These are phyloP conservation scores for Pocillopora grandis DNA, from an alignment of 92 coral and sea anemone genomes.

Conservation along the genomic window DNA sequence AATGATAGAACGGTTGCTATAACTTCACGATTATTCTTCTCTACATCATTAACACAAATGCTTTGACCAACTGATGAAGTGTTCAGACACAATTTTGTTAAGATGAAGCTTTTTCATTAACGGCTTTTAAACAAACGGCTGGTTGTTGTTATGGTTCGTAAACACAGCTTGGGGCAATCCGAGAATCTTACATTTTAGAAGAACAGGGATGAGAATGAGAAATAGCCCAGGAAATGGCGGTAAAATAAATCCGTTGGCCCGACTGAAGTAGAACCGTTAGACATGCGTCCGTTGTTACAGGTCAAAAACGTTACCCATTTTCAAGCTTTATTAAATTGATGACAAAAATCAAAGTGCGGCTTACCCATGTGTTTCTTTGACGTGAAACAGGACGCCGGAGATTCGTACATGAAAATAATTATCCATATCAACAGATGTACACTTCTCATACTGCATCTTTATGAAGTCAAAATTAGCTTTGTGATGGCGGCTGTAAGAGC, in stretches of 20 bases:
- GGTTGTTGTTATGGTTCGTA: not conserved
- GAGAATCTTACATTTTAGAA: not conserved
- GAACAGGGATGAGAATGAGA: not conserved
- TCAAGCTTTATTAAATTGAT: not conserved
- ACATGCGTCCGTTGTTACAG: not conserved
- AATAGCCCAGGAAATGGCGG: not conserved
- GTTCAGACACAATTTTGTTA: no score
- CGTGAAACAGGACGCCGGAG: slow-evolving; percentile 3
- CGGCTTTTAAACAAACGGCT: not conserved
- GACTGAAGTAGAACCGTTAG: not conserved
- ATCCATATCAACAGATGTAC: not conserved
- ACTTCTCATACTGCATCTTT: slow-evolving; percentile 40
- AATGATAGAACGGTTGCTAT: no score
- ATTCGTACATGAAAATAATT: not conserved
- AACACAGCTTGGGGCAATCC: not conserved
- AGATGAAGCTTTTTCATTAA: no score
- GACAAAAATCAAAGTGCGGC: slow-evolving; percentile 6
- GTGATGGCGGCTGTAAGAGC: not conserved
- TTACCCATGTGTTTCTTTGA: slow-evolving; percentile 19
- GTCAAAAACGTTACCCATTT: not conserved
- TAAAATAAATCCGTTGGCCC: not conserved
- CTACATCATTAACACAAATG: no score
- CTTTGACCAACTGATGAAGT: no score
- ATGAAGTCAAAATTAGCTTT: slow-evolving; percentile 4
- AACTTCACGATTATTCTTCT: no score